These are phyloP conservation scores for Xestoiulus laeticollis DNA, from an alignment of 2,888 invertebrate genomes.

Conservation along the genomic window DNA sequence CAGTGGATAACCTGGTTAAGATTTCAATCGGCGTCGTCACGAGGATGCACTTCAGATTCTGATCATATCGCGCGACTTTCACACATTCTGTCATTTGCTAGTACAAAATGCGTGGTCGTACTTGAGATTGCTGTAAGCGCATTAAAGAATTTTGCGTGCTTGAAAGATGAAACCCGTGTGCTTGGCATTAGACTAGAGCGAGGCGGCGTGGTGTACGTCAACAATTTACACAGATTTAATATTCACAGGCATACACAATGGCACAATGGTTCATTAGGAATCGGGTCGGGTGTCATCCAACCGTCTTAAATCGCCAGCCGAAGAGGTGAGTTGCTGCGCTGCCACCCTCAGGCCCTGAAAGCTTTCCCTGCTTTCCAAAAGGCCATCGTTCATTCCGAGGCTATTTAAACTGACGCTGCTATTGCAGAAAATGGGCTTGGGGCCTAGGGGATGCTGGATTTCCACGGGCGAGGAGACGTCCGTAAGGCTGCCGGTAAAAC, in stretches of 20 bases:
- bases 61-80: background rate
- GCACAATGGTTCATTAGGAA: background rate
- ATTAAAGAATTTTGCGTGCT: background rate
- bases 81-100: background rate
- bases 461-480: constrained; percentile 59
- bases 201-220: background rate
- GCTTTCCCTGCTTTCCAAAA: constrained; percentile 32
- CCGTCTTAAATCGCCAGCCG: background rate
- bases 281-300: background rate
- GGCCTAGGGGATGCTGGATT: constrained; percentile 58
- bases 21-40: background rate
- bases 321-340: background rate
- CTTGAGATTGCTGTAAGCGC: constrained; percentile 28
- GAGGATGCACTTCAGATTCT: background rate
- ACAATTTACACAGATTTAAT: background rate
- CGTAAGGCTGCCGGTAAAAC: constrained; percentile 61
- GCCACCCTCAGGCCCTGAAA: background rate
- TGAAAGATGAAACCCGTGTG: background rate
- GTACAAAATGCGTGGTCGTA: constrained; percentile 28
- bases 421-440: constrained; percentile 75
- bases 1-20: background rate
- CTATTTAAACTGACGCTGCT: constrained; percentile 77
- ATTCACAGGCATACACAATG: background rate
- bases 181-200: background rate
- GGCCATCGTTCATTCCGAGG: constrained; percentile 67